Percentiles rank a stretch among this genome's conserved stretches.
Evolutionary conservation across 2,888 invertebrate species (phyloP).

Genomic region (Latheticus oryzae): DNA sequence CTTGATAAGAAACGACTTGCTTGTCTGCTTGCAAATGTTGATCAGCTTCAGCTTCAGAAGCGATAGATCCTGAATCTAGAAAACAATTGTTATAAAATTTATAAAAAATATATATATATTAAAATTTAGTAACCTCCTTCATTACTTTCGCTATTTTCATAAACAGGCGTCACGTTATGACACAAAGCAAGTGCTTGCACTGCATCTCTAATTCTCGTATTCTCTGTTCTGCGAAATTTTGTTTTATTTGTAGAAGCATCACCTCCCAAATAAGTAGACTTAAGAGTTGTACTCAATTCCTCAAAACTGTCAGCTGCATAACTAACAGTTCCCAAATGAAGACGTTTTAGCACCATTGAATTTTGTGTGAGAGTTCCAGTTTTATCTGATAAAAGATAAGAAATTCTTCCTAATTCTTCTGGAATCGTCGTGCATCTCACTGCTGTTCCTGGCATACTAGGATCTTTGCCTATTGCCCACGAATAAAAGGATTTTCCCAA

Average conservation of each 20-base stretch:
- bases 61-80: constrained; percentile 56
- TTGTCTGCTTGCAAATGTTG: constrained; percentile 64
- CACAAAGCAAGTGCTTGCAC: constrained; percentile 96
- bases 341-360: constrained; percentile 97
- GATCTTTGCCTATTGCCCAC: constrained; percentile 95
- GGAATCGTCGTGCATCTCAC: constrained; percentile 98
- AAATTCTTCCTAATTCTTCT: constrained; percentile 96
- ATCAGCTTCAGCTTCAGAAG: constrained; percentile 70
- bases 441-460: constrained; percentile 92
- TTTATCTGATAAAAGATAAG: constrained; percentile 97
- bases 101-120: too few species aligned
- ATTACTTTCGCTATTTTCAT: constrained; percentile 70
- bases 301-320: constrained; percentile 89
- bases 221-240: constrained; percentile 75
- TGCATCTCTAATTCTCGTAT: constrained; percentile 85
- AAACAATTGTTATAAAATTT: too few species aligned
- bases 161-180: constrained; percentile 99
- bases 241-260: constrained; percentile 53
- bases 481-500: constrained; percentile 99
- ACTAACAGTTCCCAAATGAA: constrained; percentile 93
- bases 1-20: constrained; percentile 69
- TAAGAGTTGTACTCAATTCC: constrained; percentile 71
- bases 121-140: constrained; percentile 49
- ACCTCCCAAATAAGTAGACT: constrained; percentile 62
- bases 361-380: constrained; percentile 99